Evolutionary conservation across 1,140 invertebrate genomes (phyloP).

Genomic region (Saccostrea glomerata): DNA sequence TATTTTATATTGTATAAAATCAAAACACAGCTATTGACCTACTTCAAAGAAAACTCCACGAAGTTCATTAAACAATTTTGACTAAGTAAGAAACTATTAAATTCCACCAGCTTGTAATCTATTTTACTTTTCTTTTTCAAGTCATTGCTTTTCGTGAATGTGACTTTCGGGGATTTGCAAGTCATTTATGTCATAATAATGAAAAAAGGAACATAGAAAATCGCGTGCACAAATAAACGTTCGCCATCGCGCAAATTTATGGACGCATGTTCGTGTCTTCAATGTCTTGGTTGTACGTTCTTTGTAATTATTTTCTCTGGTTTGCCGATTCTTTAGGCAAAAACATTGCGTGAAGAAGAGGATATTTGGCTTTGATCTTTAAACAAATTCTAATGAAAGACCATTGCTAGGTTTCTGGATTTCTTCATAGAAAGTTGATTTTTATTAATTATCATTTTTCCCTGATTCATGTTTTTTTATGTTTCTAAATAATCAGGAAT

Average conservation of each 20-base stretch:
- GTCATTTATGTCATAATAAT: neutral
- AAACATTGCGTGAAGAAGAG: neutral
- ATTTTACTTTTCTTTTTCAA: neutral
- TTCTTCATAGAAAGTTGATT: no score
- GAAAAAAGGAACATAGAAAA: neutral
- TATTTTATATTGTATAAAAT: no score
- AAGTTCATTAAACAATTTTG: no score
- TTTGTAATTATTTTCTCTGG: neutral
- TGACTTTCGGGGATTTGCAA: neutral
- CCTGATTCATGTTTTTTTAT: no score
- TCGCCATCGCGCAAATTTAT: neutral
- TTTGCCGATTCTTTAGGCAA: neutral
- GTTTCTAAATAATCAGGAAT: no score
- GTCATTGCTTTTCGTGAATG: neutral
- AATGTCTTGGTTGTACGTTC: neutral
- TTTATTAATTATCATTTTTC: no score
- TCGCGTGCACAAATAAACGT: neutral
- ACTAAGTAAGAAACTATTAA: no score
- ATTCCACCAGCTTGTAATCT: no score
- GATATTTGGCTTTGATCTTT: neutral
- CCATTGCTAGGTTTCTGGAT: neutral
- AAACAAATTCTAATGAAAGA: neutral
- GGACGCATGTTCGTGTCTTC: neutral
- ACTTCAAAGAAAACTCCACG: no score
- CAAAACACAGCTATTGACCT: no score